Evolutionary conservation across 2,888 invertebrate genomes (phyloP), one percentile per base, ranked within the genome.

Genomic region (Unio pictorum): DNA sequence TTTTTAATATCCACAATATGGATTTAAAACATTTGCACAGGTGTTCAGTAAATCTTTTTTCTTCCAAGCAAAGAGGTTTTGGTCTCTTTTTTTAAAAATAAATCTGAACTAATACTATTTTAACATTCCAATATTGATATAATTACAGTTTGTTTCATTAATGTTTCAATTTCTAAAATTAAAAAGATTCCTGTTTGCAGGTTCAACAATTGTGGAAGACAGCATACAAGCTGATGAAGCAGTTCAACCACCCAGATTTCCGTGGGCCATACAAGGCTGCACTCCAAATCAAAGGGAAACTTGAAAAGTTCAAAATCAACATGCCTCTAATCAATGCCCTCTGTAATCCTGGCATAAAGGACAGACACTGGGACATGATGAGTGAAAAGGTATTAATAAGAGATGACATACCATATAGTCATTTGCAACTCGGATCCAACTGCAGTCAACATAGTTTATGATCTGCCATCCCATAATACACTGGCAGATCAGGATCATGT

Each of bases 271-370:
- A 89, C 78, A 80, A 86, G 63, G 89, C 88, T 18, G 83, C 89
- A 0, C 78, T 83, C 7, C 87, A 87, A 20, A 89, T 90, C 71
- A 89, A 89, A 72, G 83, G 84, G 45, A 88, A 86, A 64, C 82
- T 89, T 66, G 89, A 90, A 81, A 89, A 88, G 74, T 89, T 90
- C 80, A 87, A 87, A 79, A 88, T 89, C 66, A 87, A 89, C 79
- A 86, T 90, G 84, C 89, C 89, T 1, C 84, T 88, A 7, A 89
- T 89, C 65, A 85, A 84, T 67, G 86, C 87, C 20, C 80, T 89
- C 55, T 89, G 89, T 80, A 89, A 89, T 72, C 88, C 89, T 7
- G 89, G 89, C 56, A 87, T 89, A 70, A 89, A 89, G 75, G 76
- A 86, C 66, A 80, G 89, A 34, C 89, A 89, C 75, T 89, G 89